Evolutionary conservation across 2,888 invertebrate species (phyloP), one percentile per base, ranked within the genome.

Genomic region (Branchipolynoe longqiensis): DNA sequence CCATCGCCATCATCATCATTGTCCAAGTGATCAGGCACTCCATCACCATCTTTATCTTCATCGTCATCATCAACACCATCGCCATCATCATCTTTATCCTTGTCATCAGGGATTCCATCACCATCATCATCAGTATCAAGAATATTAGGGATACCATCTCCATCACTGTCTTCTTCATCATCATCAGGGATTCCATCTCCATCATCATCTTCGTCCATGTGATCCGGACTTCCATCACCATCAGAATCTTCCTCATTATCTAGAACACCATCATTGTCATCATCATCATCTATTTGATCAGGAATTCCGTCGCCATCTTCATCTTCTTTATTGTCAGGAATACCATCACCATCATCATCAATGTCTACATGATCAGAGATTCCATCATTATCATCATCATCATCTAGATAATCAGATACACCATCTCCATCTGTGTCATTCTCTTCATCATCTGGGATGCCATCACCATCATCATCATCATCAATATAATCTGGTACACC

Each of bases 1-100:
- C 93, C 92, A 87, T 93, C 92, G 14, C 92, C 91, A 86, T 93
- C 92, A 18, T 88, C 89, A 84, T 92, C 92, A 31, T 84, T 31
- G 62, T 87, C 86, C 18, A 84, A 64, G 54, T 40, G 1, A 33
- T 85, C 85, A 41, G 90, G 90, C 0, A 90, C 89, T 22, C 87
- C 88, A 62, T 87, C 87, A 62, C 82, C 82, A 74, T 85, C 85
- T 83, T 41, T 62, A 83, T 86, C 84, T 38, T 88, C 88, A 48
- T 84, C 33, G 40, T 85, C 48, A 86, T 89, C 89, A 12, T 85
- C 87, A 36, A 88, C 87, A 14, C 88, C 87, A 82, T 82, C 82
- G 59, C 87, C 87, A 86, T 88, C 88, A 85, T 83, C 85, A 69
- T 87, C 87, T 22, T 69, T 38, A 28, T 78, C 78, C 78, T n/a